Conservation (phyloP, 2,797 vertebrate species). For the Sebastes cheni region DNA sequence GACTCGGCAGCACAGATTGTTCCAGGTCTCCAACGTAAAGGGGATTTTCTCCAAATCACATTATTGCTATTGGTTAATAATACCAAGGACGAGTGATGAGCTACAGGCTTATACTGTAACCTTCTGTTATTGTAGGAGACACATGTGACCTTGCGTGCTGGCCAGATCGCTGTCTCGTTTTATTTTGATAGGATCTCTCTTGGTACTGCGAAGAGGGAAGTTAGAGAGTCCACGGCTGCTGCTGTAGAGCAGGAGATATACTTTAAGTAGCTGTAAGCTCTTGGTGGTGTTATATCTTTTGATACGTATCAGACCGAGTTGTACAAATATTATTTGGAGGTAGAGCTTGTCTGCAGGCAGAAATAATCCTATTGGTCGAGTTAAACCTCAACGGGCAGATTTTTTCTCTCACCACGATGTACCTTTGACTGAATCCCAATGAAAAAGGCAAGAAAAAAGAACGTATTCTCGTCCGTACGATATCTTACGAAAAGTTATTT, state of each 20-base stretch:
- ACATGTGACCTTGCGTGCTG: slow-evolving; percentile 17
- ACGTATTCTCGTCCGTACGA: no score
- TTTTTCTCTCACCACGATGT: neutral
- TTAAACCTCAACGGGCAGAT: neutral
- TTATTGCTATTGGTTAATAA: slow-evolving; percentile 63
- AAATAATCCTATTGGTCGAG: slow-evolving; percentile 21
- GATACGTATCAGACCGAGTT: neutral
- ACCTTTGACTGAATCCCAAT: neutral
- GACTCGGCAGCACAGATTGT: slow-evolving; percentile 49
- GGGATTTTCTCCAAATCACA: slow-evolving; percentile 67
- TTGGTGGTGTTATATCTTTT: neutral
- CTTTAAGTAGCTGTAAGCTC: neutral
- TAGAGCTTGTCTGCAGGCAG: neutral
- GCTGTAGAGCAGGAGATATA: neutral
- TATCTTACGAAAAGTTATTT: no score
- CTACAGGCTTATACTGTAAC: slow-evolving; percentile 7
- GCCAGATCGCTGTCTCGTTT: slow-evolving; percentile 1
- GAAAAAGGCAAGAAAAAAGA: neutral
- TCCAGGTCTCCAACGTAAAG: slow-evolving; percentile 43
- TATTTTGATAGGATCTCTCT: neutral
- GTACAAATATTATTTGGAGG: slow-evolving; percentile 8
- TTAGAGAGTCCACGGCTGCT: neutral
- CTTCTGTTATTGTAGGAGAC: slow-evolving; percentile 34
- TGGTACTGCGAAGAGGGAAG: neutral
- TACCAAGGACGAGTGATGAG: slow-evolving; percentile 32